phyloP scores from a whole-genome alignment of 2,888 invertebrate species.

The Andricus quercusramuli region DNA sequence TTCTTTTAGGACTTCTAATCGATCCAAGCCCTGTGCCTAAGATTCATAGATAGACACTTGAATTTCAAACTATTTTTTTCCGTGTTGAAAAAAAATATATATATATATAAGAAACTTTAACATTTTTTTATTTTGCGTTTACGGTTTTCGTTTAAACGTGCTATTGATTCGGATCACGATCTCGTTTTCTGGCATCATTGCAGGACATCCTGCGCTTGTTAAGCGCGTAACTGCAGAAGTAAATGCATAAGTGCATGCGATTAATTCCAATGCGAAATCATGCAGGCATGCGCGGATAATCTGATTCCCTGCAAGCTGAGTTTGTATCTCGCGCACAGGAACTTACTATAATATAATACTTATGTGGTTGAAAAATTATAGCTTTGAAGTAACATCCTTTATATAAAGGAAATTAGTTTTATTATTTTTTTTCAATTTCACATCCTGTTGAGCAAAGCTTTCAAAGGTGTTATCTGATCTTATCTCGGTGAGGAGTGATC shows the following conservation, averaged over 20 bases:
- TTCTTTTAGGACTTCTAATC: too few relatives aligned
- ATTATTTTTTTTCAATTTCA: background rate
- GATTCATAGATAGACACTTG: too few relatives aligned
- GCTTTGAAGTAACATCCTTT: background rate
- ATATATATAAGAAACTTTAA: too few relatives aligned
- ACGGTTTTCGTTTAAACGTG: background rate
- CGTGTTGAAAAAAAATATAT: too few relatives aligned
- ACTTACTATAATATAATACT: constrained; percentile 3
- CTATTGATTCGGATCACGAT: background rate
- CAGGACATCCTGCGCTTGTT: constrained; percentile 11
- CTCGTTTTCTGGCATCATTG: background rate
- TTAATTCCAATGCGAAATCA: background rate
- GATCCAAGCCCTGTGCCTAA: too few relatives aligned
- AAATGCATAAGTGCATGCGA: constrained; percentile 11
- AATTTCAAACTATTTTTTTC: too few relatives aligned
- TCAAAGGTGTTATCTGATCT: background rate
- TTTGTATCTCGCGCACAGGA: background rate
- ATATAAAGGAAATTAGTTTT: background rate
- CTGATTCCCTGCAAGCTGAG: background rate
- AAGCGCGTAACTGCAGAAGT: constrained; percentile 7
- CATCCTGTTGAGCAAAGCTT: background rate
- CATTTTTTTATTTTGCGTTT: too few relatives aligned
- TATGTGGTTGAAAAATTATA: background rate
- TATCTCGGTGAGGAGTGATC: background rate
- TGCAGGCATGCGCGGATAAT: constrained; percentile 8